Percentiles rank a stretch among this genome's conserved stretches.
phyloP scores from a whole-genome alignment of 1,140 invertebrate species.

The Drosophila novamexicana region DNA sequence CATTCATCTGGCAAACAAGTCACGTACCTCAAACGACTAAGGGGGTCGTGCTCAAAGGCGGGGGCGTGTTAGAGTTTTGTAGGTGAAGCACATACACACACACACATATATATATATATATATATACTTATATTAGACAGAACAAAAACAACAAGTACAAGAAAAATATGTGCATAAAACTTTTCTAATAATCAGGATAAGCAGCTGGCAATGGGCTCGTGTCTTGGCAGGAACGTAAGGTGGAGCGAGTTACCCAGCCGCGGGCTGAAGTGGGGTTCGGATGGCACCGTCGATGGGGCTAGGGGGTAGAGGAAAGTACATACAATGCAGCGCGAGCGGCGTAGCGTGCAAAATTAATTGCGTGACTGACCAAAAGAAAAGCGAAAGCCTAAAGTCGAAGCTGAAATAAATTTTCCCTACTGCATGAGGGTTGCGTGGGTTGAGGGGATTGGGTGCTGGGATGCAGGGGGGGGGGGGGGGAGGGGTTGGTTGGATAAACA shows the following conservation, averaged over 20 bases:
- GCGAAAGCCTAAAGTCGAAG: constrained; percentile 48
- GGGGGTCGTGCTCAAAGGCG: constrained; percentile 9
- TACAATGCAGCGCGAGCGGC: constrained; percentile 29
- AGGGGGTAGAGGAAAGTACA: neutral
- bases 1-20: constrained; percentile 54
- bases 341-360: constrained; percentile 60
- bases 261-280: too few species aligned
- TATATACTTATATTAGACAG: neutral
- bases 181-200: constrained; percentile 62
- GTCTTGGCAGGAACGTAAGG: neutral
- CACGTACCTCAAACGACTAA: constrained; percentile 39
- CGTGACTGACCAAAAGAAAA: constrained; percentile 56
- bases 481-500: constrained; percentile 14
- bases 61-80: constrained; percentile 31
- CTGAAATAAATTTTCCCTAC: constrained; percentile 5
- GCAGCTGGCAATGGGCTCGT: constrained; percentile 51
- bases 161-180: constrained; percentile 61
- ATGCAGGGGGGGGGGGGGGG: neutral
- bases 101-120: neutral
- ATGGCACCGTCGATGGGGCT: too few species aligned
- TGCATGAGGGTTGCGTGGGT: too few species aligned
- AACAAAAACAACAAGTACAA: constrained; percentile 23
- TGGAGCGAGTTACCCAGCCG: too few species aligned
- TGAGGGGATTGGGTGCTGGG: neutral
- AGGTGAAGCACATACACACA: constrained; percentile 32